Conservation (phyloP, 2,888 invertebrate genomes). For the Synanthedon formicaeformis region DNA sequence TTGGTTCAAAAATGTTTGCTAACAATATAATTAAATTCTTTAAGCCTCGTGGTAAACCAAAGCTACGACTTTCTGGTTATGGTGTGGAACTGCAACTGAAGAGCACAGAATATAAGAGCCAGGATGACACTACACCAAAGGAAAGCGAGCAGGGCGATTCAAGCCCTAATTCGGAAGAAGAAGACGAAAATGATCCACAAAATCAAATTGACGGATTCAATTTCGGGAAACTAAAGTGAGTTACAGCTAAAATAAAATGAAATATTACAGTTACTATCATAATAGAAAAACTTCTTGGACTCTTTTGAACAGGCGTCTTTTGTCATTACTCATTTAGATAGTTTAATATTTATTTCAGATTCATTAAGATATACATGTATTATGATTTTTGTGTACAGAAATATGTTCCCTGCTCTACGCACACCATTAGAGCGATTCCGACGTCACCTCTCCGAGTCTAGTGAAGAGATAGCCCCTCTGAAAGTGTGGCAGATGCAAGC, state of each 20-base stretch:
- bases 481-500: conserved; percentile 98
- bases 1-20: too few relatives aligned
- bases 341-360: too few relatives aligned
- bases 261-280: too few relatives aligned
- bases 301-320: too few relatives aligned
- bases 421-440: conserved; percentile 85
- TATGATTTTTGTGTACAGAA: conserved; percentile 20
- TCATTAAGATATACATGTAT: too few relatives aligned
- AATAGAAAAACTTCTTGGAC: too few relatives aligned
- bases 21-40: too few relatives aligned
- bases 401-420: conserved; percentile 74
- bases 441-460: conserved; percentile 85
- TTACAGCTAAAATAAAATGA: conserved; percentile 2
- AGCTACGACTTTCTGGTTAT: conserved; percentile 91
- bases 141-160: conserved; percentile 66
- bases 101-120: conserved; percentile 99
- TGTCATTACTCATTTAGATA: too few relatives aligned
- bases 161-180: conserved; percentile 50
- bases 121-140: conserved; percentile 87
- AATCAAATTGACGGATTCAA: conserved; percentile 88
- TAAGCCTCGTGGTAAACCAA: conserved; percentile 48
- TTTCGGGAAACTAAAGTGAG: conserved; percentile 86
- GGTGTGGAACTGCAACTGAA: conserved; percentile 98
- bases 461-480: conserved; percentile 91
- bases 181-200: conserved; percentile 74